Conservation (phyloP, 2,888 invertebrate species). For the Trachelus stipa region DNA sequence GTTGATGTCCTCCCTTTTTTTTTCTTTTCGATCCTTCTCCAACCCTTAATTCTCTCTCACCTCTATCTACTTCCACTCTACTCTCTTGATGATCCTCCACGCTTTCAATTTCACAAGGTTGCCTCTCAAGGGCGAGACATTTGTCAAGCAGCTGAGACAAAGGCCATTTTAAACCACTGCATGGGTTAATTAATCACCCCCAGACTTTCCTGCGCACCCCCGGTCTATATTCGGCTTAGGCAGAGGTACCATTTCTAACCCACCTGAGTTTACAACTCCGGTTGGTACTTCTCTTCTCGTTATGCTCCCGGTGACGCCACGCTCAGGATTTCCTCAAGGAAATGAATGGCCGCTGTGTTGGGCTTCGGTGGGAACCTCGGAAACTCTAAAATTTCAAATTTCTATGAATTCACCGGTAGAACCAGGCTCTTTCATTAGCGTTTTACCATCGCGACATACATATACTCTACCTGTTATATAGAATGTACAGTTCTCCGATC, state of each 20-base stretch:
- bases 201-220: not conserved
- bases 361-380: not conserved
- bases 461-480: not conserved
- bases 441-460: not conserved
- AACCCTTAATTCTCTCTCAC: not conserved
- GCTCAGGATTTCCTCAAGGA: not conserved
- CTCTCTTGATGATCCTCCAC: not conserved
- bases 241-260: not conserved
- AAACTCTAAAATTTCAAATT: not conserved
- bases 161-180: not conserved
- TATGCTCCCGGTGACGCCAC: not conserved
- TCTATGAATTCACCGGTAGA: not conserved
- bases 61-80: not conserved
- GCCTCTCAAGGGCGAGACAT: not conserved
- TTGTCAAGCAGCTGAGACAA: not conserved
- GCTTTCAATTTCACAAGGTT: not conserved
- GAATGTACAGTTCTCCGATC: not conserved
- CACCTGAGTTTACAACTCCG: not conserved
- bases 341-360: not conserved
- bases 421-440: not conserved
- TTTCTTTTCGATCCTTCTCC: not conserved
- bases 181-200: not conserved
- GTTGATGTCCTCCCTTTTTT: not conserved
- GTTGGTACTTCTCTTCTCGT: not conserved
- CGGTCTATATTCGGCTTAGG: not conserved